These are phyloP conservation scores for Cladopsammia gracilis DNA, from an alignment of 64 coral and sea anemone genomes.

Conservation along the genomic window DNA sequence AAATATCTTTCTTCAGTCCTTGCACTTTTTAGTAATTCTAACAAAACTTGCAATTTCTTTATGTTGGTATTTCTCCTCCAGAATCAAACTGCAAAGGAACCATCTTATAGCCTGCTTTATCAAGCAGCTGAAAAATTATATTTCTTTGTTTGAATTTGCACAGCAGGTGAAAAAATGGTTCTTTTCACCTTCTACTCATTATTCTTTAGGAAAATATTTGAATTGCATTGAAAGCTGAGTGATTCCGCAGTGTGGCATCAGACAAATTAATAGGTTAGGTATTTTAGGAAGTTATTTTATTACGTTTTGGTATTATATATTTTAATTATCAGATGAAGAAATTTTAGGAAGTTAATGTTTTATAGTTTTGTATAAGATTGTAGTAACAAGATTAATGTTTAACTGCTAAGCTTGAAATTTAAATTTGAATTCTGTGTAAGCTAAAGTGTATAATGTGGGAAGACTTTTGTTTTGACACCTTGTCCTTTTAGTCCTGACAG, in stretches of 20 bases:
- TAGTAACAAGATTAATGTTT: constrained; percentile 28
- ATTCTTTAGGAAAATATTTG: neutral
- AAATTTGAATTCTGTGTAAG: constrained; percentile 13
- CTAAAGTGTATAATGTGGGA: neutral
- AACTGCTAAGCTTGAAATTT: neutral
- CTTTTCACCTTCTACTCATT: too few relatives aligned
- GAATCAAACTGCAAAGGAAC: too few relatives aligned
- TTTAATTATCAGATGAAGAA: constrained; percentile 56
- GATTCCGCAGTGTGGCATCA: constrained; percentile 3
- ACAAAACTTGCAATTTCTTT: too few relatives aligned
- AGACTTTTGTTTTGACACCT: neutral
- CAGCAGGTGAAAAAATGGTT: too few relatives aligned
- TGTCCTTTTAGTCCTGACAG: neutral
- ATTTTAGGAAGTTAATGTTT: constrained; percentile 61
- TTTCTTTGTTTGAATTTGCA: too few relatives aligned
- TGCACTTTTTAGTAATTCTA: too few relatives aligned
- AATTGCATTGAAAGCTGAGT: constrained; percentile 5
- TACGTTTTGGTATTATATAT: constrained; percentile 49
- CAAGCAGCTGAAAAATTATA: too few relatives aligned
- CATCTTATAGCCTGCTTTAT: too few relatives aligned
- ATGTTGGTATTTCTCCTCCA: too few relatives aligned
- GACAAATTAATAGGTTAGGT: constrained; percentile 17
- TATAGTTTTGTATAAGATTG: constrained; percentile 58
- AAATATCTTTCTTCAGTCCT: too few relatives aligned
- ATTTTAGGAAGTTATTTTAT: constrained; percentile 60